A percentile compares a stretch with the other conserved stretches of the same genome.
Evolutionary conservation across 2,113 vertebrate species (phyloP).

Genomic region (Peucedramus taeniatus): DNA sequence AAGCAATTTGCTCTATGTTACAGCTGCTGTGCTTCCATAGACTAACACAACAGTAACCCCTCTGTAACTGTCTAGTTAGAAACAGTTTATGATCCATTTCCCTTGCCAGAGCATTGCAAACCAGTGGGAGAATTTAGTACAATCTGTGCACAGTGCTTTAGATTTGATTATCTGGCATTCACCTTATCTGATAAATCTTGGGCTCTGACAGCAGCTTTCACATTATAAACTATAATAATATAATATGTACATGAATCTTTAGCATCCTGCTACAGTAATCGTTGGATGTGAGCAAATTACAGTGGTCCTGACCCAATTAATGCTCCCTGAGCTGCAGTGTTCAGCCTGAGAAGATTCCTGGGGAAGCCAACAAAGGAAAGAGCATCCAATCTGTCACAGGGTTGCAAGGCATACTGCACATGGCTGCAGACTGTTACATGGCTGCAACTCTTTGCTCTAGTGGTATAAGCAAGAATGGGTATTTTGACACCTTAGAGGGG

Average conservation of each 20-base stretch:
- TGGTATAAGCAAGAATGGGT: not conserved
- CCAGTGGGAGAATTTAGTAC: not conserved
- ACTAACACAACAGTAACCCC: not conserved
- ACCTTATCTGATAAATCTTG: not conserved
- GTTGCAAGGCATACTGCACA: not conserved
- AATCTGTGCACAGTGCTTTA: not conserved
- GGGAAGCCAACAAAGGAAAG: not conserved
- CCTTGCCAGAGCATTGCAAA: not conserved
- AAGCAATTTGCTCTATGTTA: not conserved
- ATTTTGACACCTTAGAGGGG: not conserved
- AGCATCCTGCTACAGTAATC: not conserved
- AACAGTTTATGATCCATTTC: not conserved
- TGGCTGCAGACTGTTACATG: not conserved
- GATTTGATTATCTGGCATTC: not conserved
- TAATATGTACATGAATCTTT: not conserved
- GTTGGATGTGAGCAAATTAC: not conserved
- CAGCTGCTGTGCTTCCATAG: not conserved
- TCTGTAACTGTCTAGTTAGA: slow-evolving; percentile 18
- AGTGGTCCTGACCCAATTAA: not conserved
- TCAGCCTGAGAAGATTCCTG: not conserved
- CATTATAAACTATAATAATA: not conserved
- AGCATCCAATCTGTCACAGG: not conserved
- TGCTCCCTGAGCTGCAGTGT: not conserved
- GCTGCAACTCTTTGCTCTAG: not conserved
- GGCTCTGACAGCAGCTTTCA: not conserved